phyloP scores from a whole-genome alignment of 2,888 invertebrate species.

The Pherbina coryleti region DNA sequence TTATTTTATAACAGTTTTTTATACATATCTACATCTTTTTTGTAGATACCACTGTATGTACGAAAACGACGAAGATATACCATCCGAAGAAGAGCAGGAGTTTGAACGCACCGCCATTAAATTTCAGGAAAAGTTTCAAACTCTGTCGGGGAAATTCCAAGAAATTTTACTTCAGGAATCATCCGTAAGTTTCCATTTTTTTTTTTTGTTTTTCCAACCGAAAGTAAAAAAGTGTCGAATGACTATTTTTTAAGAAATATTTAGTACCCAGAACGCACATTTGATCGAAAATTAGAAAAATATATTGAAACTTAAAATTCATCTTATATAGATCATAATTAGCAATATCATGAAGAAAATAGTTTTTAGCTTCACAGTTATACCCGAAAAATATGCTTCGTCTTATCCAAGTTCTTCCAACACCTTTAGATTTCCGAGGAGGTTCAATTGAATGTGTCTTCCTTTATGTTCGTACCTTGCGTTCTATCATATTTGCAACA shows the following conservation, averaged over 20 bases:
- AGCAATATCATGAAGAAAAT: too few species aligned
- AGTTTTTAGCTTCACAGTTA: too few species aligned
- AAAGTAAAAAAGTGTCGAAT: neutral
- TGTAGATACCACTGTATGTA: conserved; percentile 81
- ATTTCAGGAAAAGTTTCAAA: conserved; percentile 78
- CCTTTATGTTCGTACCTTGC: too few species aligned
- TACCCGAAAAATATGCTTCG: too few species aligned
- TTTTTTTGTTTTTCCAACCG: too few species aligned
- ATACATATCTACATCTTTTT: neutral
- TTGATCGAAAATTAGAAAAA: too few species aligned
- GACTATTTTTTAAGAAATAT: neutral
- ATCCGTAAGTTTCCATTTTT: conserved; percentile 73
- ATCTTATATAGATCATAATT: too few species aligned
- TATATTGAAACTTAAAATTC: too few species aligned
- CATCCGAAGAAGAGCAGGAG: conserved; percentile 78
- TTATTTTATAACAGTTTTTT: neutral
- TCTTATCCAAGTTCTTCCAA: too few species aligned
- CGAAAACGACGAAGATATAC: conserved; percentile 72
- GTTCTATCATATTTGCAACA: too few species aligned
- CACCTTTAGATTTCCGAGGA: too few species aligned
- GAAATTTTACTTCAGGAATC: conserved; percentile 81
- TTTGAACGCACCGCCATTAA: conserved; percentile 78
- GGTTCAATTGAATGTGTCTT: too few species aligned
- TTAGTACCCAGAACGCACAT: neutral
- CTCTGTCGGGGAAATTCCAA: conserved; percentile 81